Percentiles rank a stretch among this genome's conserved stretches.
phyloP scores from a whole-genome alignment of 2,797 vertebrate species.

The Mus caroli region DNA sequence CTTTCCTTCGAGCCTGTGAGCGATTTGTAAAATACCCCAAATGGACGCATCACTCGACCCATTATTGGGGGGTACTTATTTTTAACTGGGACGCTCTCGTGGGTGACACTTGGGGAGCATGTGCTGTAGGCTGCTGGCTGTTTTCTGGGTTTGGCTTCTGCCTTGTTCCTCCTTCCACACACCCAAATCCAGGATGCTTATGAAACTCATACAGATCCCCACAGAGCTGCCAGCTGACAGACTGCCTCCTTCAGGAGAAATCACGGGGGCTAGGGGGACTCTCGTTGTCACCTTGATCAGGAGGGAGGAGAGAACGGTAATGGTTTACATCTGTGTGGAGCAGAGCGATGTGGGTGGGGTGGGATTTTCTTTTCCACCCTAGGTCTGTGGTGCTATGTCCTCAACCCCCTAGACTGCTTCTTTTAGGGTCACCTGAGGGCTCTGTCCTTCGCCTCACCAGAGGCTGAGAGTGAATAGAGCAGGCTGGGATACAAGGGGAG shows the following conservation, averaged over 20 bases:
- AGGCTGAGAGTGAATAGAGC: rapidly evolving
- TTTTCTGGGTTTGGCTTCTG: conserved; percentile 33
- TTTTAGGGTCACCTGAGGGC: background rate
- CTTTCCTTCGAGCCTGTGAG: conserved; percentile 73
- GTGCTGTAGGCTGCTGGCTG: background rate
- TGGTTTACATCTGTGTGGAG: background rate
- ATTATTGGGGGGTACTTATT: background rate
- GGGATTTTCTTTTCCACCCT: background rate
- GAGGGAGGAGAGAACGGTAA: background rate
- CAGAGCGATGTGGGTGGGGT: background rate
- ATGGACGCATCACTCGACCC: background rate
- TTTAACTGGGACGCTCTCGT: conserved; percentile 60
- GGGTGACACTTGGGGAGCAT: conserved; percentile 56
- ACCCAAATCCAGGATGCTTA: background rate
- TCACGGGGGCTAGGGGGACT: background rate
- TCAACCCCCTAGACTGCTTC: background rate
- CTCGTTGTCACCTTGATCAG: background rate
- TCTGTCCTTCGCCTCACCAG: background rate
- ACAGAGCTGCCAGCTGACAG: background rate
- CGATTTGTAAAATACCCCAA: conserved; percentile 69
- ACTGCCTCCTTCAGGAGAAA: background rate
- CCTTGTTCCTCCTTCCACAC: background rate
- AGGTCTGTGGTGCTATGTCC: background rate
- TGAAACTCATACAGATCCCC: conserved; percentile 61
- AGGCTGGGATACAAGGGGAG: rapidly evolving